Base-by-base conservation (phyloP, 2,797 vertebrate species). In the Hoplostethus atlanticus region DNA sequence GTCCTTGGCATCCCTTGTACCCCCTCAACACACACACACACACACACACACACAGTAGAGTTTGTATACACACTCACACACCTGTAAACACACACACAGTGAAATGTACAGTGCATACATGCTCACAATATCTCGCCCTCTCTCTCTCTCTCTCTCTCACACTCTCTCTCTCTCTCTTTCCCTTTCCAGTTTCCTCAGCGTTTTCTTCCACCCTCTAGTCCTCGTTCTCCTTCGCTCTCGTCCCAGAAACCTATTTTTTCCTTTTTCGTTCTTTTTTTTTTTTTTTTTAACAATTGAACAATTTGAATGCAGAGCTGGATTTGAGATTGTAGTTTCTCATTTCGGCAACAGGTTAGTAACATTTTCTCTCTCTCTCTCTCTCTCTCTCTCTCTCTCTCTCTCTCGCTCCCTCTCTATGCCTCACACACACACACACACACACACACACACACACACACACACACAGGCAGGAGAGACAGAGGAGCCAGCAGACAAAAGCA, bases 401-500 rank as follows among this genome's bases (percentile, higher is more conserved):
- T 61, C 42, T 67, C 56, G 31, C 31, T 73, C 36, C 53, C 44
- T 58, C 71, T 53, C 57, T 28, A 59, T 55, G 64, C 54, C 68
- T 55, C 71, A 65, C 75, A 65, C 79, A 76, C 76, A 73, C 70
- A 69, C 68, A 66, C 65, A 57, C 70, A 71, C 67, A 70, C 71
- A 65, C 75, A 65, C 79, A 76, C 76, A 73, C 70, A 69, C 68
- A 66, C 65, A 57, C 70, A 71, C 67, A 70, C 62, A 60, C 63
- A 68, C 46, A 46, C 28, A 71, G 34, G 48, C 76, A 73, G 68
- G 73, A 60, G 60, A 69, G 69, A 86, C 82, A 81, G 80, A 80
- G 76, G 55, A 87, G 15, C 62, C 2, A 63, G 74, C 64, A 87
- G 83, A 94, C 93, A 94, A 93, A 93, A 91, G 89, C 87, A 84